These are phyloP conservation scores for Hydriomena furcata DNA, from an alignment of 2,888 invertebrate genomes.

Conservation along the genomic window DNA sequence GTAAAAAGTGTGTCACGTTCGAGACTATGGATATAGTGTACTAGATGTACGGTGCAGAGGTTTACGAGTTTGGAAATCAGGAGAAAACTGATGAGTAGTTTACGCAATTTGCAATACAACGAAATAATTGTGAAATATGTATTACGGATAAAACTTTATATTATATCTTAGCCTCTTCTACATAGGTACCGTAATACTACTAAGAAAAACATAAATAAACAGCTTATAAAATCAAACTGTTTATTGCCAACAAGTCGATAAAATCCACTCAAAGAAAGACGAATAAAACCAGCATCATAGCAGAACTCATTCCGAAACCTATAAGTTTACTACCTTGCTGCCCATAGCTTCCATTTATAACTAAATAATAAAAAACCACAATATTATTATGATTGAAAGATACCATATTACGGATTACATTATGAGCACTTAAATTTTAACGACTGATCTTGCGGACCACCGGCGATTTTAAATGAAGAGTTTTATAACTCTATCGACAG, in stretches of 20 bases:
- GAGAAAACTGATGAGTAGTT: no score
- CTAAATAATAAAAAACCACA: constrained; percentile 48
- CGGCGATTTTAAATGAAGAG: constrained; percentile 39
- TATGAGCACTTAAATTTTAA: constrained; percentile 55
- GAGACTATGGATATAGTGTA: neutral
- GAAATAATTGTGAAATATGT: no score
- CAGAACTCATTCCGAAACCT: constrained; percentile 22
- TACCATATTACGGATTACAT: constrained; percentile 52
- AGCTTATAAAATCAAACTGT: constrained; percentile 19
- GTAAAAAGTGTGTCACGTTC: constrained; percentile 25
- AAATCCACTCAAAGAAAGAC: constrained; percentile 24
- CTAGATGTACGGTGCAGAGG: no score
- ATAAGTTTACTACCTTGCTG: constrained; percentile 22
- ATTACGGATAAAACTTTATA: neutral
- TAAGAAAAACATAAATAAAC: constrained; percentile 19
- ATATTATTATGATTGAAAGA: constrained; percentile 48
- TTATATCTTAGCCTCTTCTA: no score
- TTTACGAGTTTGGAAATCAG: neutral
- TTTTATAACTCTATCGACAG: constrained; percentile 31
- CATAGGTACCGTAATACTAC: constrained; percentile 1
- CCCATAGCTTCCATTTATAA: constrained; percentile 44
- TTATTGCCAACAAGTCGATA: constrained; percentile 20
- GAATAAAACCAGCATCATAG: constrained; percentile 25
- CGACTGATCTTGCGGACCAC: constrained; percentile 47
- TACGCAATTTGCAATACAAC: no score